phyloP scores from a whole-genome alignment of 1,140 invertebrate genomes.

The Coptotermes formosanus region DNA sequence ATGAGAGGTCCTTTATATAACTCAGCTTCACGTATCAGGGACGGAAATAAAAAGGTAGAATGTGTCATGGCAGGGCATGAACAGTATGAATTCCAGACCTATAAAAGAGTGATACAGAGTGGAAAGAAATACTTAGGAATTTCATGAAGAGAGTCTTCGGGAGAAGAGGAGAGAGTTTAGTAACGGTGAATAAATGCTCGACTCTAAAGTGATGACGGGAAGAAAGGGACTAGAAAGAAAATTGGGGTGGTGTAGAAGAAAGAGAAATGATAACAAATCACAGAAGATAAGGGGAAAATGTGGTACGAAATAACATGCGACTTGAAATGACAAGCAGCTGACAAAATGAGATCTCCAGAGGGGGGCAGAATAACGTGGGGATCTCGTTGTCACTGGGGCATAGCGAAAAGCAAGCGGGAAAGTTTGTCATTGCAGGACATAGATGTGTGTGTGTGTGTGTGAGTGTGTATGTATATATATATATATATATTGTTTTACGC shows the following conservation, averaged over 20 bases:
- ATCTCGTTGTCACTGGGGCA: neutral
- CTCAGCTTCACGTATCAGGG: neutral
- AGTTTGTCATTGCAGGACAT: neutral
- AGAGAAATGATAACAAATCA: neutral
- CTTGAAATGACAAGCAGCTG: neutral
- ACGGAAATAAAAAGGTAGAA: neutral
- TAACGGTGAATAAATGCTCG: neutral
- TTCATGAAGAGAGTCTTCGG: neutral
- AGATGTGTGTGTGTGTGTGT: neutral
- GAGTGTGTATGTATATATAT: no score
- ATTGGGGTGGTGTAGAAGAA: neutral
- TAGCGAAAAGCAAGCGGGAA: neutral
- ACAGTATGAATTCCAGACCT: neutral
- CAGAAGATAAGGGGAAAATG: neutral
- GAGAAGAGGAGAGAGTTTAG: neutral
- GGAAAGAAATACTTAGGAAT: neutral
- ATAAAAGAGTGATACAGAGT: neutral
- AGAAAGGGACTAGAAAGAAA: neutral
- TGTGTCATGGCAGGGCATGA: neutral
- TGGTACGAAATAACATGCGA: neutral
- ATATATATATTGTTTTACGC: no score
- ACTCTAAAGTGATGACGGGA: neutral
- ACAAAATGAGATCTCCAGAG: neutral
- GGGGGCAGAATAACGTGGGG: neutral
- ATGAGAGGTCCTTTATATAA: no score